Conservation (phyloP, 2,888 invertebrate genomes). For the Aromia moschata region DNA sequence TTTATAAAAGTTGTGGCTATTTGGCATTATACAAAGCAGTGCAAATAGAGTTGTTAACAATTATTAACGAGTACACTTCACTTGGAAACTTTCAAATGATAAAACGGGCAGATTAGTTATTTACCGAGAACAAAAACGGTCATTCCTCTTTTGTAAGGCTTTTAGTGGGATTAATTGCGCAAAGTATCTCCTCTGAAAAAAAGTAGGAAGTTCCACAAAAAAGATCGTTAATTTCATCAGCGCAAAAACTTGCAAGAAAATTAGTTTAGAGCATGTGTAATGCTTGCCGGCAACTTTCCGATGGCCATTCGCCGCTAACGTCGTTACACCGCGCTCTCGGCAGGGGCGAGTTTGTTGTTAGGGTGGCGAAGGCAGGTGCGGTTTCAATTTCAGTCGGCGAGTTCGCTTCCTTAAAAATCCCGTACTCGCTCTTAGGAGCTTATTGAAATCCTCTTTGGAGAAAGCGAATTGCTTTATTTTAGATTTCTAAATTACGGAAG, state of each 20-base stretch:
- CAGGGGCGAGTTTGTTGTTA: neutral
- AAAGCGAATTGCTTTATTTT: too few species aligned
- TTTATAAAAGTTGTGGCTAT: too few species aligned
- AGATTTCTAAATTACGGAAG: too few species aligned
- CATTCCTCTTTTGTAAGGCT: slow-evolving; percentile 19
- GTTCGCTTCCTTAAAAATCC: too few species aligned
- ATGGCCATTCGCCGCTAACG: neutral
- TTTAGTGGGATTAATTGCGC: slow-evolving; percentile 17
- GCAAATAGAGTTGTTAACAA: too few species aligned
- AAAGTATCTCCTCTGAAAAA: slow-evolving; percentile 16
- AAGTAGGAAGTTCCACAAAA: slow-evolving; percentile 16
- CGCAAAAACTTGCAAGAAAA: slow-evolving; percentile 22
- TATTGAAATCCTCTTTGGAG: too few species aligned
- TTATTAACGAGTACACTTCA: too few species aligned
- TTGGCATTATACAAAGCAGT: too few species aligned
- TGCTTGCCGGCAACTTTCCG: neutral
- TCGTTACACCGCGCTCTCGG: neutral
- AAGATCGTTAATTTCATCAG: slow-evolving; percentile 21
- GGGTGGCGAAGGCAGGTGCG: neutral
- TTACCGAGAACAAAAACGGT: slow-evolving; percentile 13
- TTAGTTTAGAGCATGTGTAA: slow-evolving; percentile 23
- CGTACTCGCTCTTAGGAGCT: too few species aligned
- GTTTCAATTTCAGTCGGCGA: too few species aligned
- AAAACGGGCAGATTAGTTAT: slow-evolving; percentile 13
- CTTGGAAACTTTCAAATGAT: too few species aligned